Base-by-base conservation (phyloP, 1,140 invertebrate genomes). In the Aphis gossypii region DNA sequence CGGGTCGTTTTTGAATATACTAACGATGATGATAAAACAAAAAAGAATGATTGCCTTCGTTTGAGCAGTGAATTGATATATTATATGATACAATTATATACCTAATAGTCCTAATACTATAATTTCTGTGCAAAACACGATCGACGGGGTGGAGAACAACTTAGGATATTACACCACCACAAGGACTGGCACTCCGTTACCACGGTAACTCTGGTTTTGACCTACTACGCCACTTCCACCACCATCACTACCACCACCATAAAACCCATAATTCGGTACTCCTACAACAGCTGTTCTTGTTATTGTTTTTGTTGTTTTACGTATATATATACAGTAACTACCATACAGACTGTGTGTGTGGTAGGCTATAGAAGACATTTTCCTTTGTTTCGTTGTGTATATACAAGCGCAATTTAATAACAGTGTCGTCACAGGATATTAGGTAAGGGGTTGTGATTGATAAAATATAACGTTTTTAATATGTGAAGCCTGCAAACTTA, bases 151-250 rank as follows among this genome's bases (percentile, higher is more conserved):
- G 60, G 60, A 25, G 25, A 30, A 30, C 84, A 14, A 86, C 41
- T 86, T 86, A 46, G 14, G 60, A 41, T 44, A 54, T 51, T 30
- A 86, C 25, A 86, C 44, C 41, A 41, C 25, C 35, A 88, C 87
- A 23, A 54, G n/a, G 44, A 87, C 30, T n/a, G n/a, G 87, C 18
- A 18, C 20, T 48, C 35, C n/a, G 87, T 88, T 54, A 54, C 87
- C n/a, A 76, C 60, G 60, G 87, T 54, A 88, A 88, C 87, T 88
- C 30, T 88, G 87, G 46, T 88, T 88, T 48, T 88, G 87, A 88
- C 87, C 87, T 51, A 88, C 46, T 48, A n/a, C 18, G 18, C 18
- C 30, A 2, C 21, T 21, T 25, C 60, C 56, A 14, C 2, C 56
- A 30, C 25, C 56, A 11, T 25, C 60, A 11, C 25, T 9, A 30